phyloP scores from a whole-genome alignment of 2,797 vertebrate genomes.

The Myotis pilosus region DNA sequence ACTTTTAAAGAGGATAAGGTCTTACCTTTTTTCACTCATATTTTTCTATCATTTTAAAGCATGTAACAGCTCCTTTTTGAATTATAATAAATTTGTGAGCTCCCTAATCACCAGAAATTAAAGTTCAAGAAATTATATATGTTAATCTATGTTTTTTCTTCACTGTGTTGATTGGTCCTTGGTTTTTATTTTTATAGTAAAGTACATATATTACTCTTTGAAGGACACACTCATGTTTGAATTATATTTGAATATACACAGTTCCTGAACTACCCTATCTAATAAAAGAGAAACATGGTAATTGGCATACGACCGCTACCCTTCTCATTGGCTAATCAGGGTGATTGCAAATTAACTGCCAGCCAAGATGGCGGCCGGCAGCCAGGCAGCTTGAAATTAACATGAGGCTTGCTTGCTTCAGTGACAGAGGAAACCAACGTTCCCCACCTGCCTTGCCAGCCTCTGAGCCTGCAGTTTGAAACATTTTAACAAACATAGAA shows the following conservation, averaged over 20 bases:
- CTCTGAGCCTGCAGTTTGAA: too few species aligned
- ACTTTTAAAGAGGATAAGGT: slow-evolving; percentile 20
- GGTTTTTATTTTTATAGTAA: background rate
- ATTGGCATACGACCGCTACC: too few species aligned
- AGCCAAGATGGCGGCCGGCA: too few species aligned
- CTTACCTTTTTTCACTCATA: background rate
- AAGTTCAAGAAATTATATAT: background rate
- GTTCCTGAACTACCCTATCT: background rate
- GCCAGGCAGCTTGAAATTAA: too few species aligned
- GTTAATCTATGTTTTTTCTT: background rate
- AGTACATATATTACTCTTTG: background rate
- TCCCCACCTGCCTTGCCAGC: too few species aligned
- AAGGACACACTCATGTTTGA: background rate
- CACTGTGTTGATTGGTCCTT: background rate
- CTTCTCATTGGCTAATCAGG: too few species aligned
- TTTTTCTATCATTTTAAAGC: background rate
- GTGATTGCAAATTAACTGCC: too few species aligned
- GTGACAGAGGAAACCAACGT: too few species aligned
- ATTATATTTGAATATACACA: background rate
- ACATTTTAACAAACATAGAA: too few species aligned
- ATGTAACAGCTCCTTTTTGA: background rate
- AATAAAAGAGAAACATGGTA: too few species aligned
- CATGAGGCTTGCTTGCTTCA: too few species aligned
- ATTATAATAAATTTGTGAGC: background rate
- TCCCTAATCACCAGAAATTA: background rate